Base-by-base conservation (phyloP, 2,888 invertebrate genomes). In the Alviniconcha strummeri region DNA sequence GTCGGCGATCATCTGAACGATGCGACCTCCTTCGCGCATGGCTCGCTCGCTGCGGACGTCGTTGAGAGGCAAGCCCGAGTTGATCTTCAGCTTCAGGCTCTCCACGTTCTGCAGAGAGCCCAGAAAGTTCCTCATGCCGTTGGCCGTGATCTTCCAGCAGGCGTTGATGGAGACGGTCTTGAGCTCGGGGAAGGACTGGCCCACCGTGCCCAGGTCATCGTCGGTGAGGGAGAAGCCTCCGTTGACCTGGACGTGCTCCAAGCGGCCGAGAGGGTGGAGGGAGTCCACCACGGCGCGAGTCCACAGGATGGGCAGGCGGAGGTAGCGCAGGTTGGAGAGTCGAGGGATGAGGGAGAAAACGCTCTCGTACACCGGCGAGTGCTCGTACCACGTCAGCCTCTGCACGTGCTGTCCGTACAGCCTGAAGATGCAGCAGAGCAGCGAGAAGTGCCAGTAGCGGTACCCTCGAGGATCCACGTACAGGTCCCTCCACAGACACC, bases 241-340 rank as follows among this genome's bases (percentile, higher is more conserved):
- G 84, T 91, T 91, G 13, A 91, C 87, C 78, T 90, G 90, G 19
- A 90, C 86, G 72, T 88, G 85, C 79, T 90, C 90, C 17, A 91
- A 85, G 8, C 87, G 84, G 13, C 80, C 75, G 5, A 91, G 84
- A 9, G 83, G 69, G 9, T 88, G 86, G 56, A 90, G 83, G 11
- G 84, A 89, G 69, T 90, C 88, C n/a, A 90, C 87, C 13, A 91
- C 89, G 0, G 86, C 84, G 52, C 86, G 84, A 0, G 90, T 91
- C 91, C 91, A 91, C 54, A 91, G 84, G 76, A 91, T 89, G n/a
- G 91, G 91, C 57, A 91, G 83, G 54, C 89, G 86, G 6, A 91
- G 84, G 79, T 85, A 87, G 55, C 87, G 87, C 55, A 91, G 85
- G 72, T 88, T 89, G 56, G 80, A 75, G 6, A 91, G 85, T 7